Conservation (phyloP, 2,888 invertebrate genomes). For the Gasteruption jaculator region DNA sequence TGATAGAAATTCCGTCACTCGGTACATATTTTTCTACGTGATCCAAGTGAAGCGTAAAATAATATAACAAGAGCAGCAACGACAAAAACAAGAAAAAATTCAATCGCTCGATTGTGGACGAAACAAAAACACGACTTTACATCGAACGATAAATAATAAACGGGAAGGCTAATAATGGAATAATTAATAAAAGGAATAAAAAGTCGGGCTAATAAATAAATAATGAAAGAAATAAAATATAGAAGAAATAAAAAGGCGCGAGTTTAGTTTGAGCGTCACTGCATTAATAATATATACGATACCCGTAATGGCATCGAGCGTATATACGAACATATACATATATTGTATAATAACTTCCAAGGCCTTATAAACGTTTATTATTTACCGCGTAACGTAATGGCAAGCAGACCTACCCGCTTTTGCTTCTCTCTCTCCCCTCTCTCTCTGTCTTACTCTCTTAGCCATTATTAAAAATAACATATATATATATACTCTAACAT, state of each 20-base stretch:
- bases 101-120: no score
- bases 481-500: slow-evolving; percentile 41
- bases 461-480: slow-evolving; percentile 50
- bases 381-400: slow-evolving; percentile 52
- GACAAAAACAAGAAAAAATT: no score
- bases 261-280: slow-evolving; percentile 45
- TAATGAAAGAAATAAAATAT: slow-evolving; percentile 22
- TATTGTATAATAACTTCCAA: slow-evolving; percentile 52
- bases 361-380: slow-evolving; percentile 52
- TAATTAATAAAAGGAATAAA: no score
- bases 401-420: slow-evolving; percentile 42
- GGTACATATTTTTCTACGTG: no score
- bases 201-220: background rate
- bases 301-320: slow-evolving; percentile 50
- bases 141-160: no score
- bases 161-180: no score
- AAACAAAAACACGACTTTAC: no score
- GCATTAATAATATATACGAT: slow-evolving; percentile 53
- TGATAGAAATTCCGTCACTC: no score
- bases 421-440: slow-evolving; percentile 13
- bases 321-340: slow-evolving; percentile 47
- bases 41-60: no score
- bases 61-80: no score
- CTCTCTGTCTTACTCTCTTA: slow-evolving; percentile 16
- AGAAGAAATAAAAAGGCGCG: slow-evolving; percentile 10